Percentiles rank a stretch among this genome's conserved stretches.
Evolutionary conservation across 2,797 vertebrate genomes (phyloP).

Genomic region (Halcyon smyrnensis): DNA sequence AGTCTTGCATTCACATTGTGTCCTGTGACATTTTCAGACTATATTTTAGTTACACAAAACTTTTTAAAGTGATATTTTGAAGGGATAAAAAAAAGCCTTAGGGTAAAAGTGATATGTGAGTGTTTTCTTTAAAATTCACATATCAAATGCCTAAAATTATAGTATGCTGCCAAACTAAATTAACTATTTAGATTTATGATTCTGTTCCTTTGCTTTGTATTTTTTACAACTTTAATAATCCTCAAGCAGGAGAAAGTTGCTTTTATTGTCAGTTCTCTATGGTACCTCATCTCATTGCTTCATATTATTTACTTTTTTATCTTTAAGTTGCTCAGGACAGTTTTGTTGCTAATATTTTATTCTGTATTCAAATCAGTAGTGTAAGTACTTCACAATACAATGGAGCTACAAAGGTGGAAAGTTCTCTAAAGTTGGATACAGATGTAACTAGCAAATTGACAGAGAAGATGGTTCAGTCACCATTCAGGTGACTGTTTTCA

Average conservation of each 20-base stretch:
- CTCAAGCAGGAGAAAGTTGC: not conserved
- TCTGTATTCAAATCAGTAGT: constrained; percentile 32
- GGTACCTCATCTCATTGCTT: not conserved
- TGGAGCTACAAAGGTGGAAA: constrained; percentile 18
- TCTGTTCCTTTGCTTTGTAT: not conserved
- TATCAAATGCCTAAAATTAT: not conserved
- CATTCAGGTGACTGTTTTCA: constrained; percentile 1
- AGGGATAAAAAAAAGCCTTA: not conserved
- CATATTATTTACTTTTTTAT: not conserved
- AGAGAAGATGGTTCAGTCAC: constrained; percentile 12
- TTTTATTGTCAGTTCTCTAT: not conserved
- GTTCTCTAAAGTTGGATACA: not conserved
- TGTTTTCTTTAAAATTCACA: not conserved
- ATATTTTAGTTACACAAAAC: not conserved
- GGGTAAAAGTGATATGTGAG: not conserved
- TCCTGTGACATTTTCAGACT: not conserved
- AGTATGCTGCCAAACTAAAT: not conserved
- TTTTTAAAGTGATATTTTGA: not conserved
- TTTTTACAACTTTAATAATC: not conserved
- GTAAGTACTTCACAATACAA: not conserved
- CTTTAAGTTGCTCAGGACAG: not conserved
- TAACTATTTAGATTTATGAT: not conserved
- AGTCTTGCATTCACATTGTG: not conserved
- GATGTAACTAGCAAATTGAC: not conserved
- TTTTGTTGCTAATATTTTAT: not conserved